Base-by-base conservation (phyloP, 2,113 vertebrate species). In the Electrona antarctica region DNA sequence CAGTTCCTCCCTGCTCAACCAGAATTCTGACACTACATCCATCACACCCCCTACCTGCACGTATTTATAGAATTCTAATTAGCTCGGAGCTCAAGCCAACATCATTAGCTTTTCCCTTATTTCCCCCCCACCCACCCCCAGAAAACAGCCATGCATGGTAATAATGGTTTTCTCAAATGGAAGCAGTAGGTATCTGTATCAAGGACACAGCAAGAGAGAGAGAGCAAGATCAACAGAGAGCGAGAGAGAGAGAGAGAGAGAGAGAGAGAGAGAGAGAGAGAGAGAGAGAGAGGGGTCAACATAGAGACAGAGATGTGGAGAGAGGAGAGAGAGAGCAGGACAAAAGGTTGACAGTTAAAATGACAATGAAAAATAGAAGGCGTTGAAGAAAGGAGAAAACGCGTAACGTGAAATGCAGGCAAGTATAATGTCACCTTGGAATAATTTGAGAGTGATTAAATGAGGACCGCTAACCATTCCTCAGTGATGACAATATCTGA, bases 31-130 rank as follows among this genome's bases (percentile, higher is more conserved):
- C 94, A 92, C 70, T 49, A 52, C 91, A 94, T 96, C 92, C 93
- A 93, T 96, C 94, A 94, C 60, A 50, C 29, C 61, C 76, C 87
- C 87, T 76, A 85, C 85, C 85, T 82, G 73, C 75, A 76, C 77
- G 85, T 96, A 96, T 95, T 95, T 95, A 96, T 95, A 95, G 93
- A 91, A 88, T 93, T 94, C 92, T 95, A 96, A 96, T 96, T 95
- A 92, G 91, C 85, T 88, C 77, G 71, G 73, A 81, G 77, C 83
- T 76, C 90, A 80, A 81, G 81, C 88, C 94, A 92, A 91, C 90
- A 87, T 94, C 90, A 94, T 96, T 95, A 95, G 85, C 77, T 90
- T 85, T 90, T 89, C 63, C 87, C 59, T 66, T 61, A 28, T 64
- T 60, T 28, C 21, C 9, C 13, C 21, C 56, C 65, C 9, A 8